Evolutionary conservation across 2,113 vertebrate species (phyloP), one percentile per base, ranked within the genome.

Genomic region (Phaethon lepturus): DNA sequence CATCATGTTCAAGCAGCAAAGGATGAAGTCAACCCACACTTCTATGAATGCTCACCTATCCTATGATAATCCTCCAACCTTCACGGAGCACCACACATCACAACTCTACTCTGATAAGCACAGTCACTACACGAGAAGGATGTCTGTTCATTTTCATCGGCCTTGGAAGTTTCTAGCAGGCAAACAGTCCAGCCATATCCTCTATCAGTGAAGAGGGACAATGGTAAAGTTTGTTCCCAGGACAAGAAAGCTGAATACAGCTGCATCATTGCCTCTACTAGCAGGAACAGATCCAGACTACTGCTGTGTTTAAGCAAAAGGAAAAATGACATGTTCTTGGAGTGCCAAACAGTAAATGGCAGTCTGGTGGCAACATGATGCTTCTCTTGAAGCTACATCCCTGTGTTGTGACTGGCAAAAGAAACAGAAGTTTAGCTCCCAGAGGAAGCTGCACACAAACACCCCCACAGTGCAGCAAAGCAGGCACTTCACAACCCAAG

Each of bases 261-360:
- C 5, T 10, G 44, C 69, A 85, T 38, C 52, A 9, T 6, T 60
- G 60, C n/a, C 53, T 85, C 56, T 59, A 50, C 64, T n/a, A 72
- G 60, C 81, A 95, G n/a, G 13, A 94, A 26, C 31, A 72, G 59
- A 89, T 62, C 52, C 89, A 86, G 60, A 71, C 23, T 82, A 77
- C 3, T 35, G 56, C 76, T 93, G 33, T 31, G 29, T 68, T 93
- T 95, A 64, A 87, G 80, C 69, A 72, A 84, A 86, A 87, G 31
- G 13, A 74, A 95, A 87, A 95, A 53, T n/a, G 10, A 63, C 56
- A 82, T 3, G 3, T 75, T 90, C 56, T 45, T 56, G 40, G 35
- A 35, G 35, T 79, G 92, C 73, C 87, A 93, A 87, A 71, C 96
- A 85, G 68, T 87, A 94, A 91, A 86, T 60, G 77, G 83, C 91